These are phyloP conservation scores for Mormyrus iriodes DNA, from an alignment of 2,113 vertebrate species.

Conservation along the genomic window DNA sequence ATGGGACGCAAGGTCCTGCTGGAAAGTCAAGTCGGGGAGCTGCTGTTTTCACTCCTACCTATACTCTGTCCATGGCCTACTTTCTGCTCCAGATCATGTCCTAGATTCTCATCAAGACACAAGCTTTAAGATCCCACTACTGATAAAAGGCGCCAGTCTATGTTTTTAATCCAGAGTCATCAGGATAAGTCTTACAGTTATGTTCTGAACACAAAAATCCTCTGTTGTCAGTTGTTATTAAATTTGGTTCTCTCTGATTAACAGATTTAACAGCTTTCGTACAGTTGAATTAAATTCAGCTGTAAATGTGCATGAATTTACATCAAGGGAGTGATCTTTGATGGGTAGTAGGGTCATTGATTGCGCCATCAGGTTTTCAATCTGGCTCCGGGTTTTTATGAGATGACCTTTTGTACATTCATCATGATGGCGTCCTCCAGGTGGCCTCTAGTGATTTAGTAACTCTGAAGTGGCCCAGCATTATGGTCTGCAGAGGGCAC, in stretches of 20 bases:
- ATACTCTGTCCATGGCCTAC: constrained; percentile 55
- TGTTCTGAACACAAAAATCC: background rate
- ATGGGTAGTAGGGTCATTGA: background rate
- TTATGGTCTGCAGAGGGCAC: background rate
- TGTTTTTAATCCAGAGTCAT: background rate
- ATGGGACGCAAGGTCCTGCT: constrained; percentile 19
- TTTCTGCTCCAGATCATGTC: constrained; percentile 59
- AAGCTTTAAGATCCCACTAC: background rate
- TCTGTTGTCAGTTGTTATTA: background rate
- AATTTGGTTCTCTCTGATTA: background rate
- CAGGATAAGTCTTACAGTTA: background rate
- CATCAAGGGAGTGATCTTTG: background rate
- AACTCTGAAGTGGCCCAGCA: no score
- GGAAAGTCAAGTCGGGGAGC: constrained; percentile 41
- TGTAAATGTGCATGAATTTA: background rate
- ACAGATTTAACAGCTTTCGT: background rate
- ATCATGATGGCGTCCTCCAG: background rate
- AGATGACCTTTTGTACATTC: background rate
- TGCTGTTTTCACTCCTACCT: constrained; percentile 34
- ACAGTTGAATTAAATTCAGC: background rate
- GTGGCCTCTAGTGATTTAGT: background rate
- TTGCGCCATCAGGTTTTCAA: background rate
- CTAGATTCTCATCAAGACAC: constrained; percentile 52
- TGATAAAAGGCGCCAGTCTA: background rate
- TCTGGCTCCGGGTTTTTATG: background rate